Evolutionary conservation across 2,888 invertebrate genomes (phyloP).

Genomic region (Spodoptera littoralis): DNA sequence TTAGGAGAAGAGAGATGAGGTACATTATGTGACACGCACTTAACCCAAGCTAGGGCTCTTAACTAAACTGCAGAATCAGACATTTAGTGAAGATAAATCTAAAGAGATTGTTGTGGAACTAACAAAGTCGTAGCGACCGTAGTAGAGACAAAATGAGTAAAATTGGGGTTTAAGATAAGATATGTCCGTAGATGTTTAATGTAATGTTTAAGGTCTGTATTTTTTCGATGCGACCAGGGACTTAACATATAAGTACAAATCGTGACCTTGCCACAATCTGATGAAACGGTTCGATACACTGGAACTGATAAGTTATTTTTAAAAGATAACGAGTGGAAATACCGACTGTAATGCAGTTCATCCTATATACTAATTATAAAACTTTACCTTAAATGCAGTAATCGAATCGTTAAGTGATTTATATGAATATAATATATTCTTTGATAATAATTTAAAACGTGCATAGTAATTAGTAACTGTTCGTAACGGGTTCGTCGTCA

Average conservation of each 20-base stretch:
- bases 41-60: neutral
- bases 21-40: neutral
- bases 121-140: too few relatives aligned
- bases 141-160: too few relatives aligned
- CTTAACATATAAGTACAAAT: neutral
- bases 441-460: slow-evolving; percentile 26
- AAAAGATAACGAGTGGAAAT: slow-evolving; percentile 8
- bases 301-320: slow-evolving; percentile 17
- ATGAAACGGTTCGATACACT: slow-evolving; percentile 8
- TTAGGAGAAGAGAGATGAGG: neutral
- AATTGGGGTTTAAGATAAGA: too few relatives aligned
- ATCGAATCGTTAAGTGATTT: slow-evolving; percentile 32
- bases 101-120: too few relatives aligned
- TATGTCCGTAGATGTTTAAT: too few relatives aligned
- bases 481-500: too few relatives aligned
- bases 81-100: too few relatives aligned
- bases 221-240: neutral
- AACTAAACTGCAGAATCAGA: neutral
- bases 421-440: slow-evolving; percentile 5
- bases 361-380: slow-evolving; percentile 33
- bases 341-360: slow-evolving; percentile 25
- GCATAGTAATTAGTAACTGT: slow-evolving; percentile 2
- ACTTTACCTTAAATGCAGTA: slow-evolving; percentile 21
- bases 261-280: slow-evolving; percentile 10
- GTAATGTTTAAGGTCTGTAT: too few relatives aligned